Percentiles rank a stretch among this genome's conserved stretches.
These are phyloP conservation scores for Cyprinella venusta DNA, from an alignment of 2,797 vertebrate species.

Conservation along the genomic window DNA sequence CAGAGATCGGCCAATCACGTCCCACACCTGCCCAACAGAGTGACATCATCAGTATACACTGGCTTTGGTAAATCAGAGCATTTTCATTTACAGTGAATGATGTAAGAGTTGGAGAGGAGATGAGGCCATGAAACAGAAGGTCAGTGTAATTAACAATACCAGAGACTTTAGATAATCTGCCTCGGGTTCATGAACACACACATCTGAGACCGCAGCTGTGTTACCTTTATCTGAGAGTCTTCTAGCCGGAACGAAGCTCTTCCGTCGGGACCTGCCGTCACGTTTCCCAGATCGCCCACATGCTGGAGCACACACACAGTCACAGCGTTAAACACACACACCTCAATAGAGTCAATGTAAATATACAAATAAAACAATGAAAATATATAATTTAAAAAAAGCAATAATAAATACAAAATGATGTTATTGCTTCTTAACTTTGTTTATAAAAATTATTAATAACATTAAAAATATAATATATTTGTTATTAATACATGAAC, in stretches of 20 bases:
- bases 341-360: not conserved
- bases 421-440: too few species aligned
- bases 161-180: not conserved
- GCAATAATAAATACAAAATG: too few species aligned
- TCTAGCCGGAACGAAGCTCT: constrained; percentile 85
- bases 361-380: not conserved
- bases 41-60: not conserved
- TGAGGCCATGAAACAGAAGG: not conserved
- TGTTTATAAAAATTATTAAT: not conserved
- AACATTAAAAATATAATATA: not conserved
- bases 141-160: constrained; percentile 15
- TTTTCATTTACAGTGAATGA: not conserved
- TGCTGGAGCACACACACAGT: constrained; percentile 74
- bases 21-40: constrained; percentile 80
- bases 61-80: not conserved
- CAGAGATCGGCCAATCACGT: constrained; percentile 91
- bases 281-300: constrained; percentile 89
- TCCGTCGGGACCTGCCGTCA: constrained; percentile 78
- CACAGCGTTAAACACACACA: not conserved
- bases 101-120: not conserved
- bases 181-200: not conserved
- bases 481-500: too few species aligned
- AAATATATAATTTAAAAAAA: not conserved
- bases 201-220: not conserved
- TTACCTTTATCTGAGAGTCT: constrained; percentile 84